phyloP scores from a whole-genome alignment of 2,888 invertebrate species.

The Acrobasis suavella region DNA sequence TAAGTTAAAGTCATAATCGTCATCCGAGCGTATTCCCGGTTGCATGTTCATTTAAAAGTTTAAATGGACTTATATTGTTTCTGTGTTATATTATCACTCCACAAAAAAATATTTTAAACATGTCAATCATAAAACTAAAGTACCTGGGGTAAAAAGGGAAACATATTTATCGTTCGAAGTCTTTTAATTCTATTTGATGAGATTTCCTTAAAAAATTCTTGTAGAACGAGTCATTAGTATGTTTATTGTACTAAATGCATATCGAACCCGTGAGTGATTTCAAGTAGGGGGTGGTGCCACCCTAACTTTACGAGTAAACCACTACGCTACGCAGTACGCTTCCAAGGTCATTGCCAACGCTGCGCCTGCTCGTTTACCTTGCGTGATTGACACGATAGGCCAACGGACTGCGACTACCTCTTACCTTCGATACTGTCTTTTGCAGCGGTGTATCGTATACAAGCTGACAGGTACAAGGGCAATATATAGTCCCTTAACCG shows the following conservation, averaged over 20 bases:
- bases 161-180: background rate
- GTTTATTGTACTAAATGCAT: background rate
- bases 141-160: background rate
- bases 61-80: too few relatives aligned
- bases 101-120: too few relatives aligned
- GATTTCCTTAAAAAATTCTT: background rate
- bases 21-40: too few relatives aligned
- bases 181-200: background rate
- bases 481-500: too few relatives aligned
- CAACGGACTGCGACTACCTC: background rate
- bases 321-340: background rate
- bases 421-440: background rate
- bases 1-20: too few relatives aligned
- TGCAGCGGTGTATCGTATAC: background rate
- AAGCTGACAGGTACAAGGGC: too few relatives aligned
- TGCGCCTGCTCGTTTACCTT: constrained; percentile 33
- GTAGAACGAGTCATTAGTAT: constrained; percentile 1
- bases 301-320: constrained; percentile 7
- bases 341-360: constrained; percentile 60
- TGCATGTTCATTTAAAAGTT: too few relatives aligned
- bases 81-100: too few relatives aligned
- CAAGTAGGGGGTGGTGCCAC: background rate
- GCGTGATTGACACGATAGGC: constrained; percentile 50
- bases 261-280: constrained; percentile 5
- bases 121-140: background rate